Evolutionary conservation across 2,797 vertebrate genomes (phyloP).

Genomic region (Xenopus petersii): DNA sequence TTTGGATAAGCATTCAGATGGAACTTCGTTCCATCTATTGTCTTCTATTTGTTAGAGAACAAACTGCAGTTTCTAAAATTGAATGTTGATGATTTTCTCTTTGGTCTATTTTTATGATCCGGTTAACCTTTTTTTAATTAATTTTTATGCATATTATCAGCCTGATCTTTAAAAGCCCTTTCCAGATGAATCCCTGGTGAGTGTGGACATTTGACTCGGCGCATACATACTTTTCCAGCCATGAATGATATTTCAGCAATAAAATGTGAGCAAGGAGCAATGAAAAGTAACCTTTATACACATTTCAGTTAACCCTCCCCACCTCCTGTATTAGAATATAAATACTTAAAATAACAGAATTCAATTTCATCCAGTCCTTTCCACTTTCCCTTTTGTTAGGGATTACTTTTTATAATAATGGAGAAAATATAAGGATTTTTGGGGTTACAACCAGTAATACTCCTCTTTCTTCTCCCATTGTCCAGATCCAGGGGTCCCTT

Average conservation of each 20-base stretch:
- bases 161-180: conserved; percentile 43
- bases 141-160: conserved; percentile 35
- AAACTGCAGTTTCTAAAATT: conserved; percentile 8
- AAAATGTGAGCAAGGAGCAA: neutral
- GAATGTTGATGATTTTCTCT: conserved; percentile 28
- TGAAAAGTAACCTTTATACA: conserved; percentile 25
- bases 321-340: neutral
- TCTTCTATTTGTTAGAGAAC: conserved; percentile 28
- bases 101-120: conserved; percentile 37
- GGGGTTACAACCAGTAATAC: no score
- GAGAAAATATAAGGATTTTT: no score
- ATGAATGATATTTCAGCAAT: conserved; percentile 26
- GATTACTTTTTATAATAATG: no score
- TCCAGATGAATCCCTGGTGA: conserved; percentile 34
- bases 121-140: conserved; percentile 33
- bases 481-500: no score
- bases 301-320: conserved; percentile 22
- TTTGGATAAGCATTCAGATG: no score
- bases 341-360: no score
- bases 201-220: conserved; percentile 29
- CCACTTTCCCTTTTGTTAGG: no score
- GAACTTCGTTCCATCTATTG: conserved; percentile 6
- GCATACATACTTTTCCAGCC: neutral
- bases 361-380: no score
- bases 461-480: no score